Conservation (phyloP, 2,797 vertebrate species). For the Myotis daubentonii region DNA sequence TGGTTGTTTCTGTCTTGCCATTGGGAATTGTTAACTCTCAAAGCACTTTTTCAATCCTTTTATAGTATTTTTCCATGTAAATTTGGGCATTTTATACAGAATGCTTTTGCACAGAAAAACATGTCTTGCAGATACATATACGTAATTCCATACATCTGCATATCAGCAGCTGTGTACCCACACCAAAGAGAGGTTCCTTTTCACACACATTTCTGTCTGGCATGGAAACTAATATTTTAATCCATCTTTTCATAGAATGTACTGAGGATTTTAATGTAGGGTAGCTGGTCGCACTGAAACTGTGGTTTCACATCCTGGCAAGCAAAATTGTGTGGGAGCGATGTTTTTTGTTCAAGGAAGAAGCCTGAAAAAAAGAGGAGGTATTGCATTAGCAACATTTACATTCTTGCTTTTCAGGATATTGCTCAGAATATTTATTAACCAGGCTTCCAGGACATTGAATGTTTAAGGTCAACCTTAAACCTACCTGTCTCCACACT, state of each 20-base stretch:
- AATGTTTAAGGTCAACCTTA: not conserved
- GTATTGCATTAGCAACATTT: not conserved
- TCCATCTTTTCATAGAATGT: slow-evolving; percentile 65
- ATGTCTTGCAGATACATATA: not conserved
- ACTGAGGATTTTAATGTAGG: slow-evolving; percentile 28
- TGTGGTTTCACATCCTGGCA: not conserved
- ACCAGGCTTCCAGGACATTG: not conserved
- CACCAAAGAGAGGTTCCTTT: slow-evolving; percentile 48
- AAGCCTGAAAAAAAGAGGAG: not conserved
- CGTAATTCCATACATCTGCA: not conserved
- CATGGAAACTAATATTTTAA: slow-evolving; percentile 68
- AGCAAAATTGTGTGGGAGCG: slow-evolving; percentile 7
- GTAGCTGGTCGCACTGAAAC: slow-evolving; percentile 4
- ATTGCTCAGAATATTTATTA: not conserved
- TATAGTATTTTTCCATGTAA: not conserved
- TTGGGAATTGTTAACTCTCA: slow-evolving; percentile 31
- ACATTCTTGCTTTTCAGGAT: not conserved
- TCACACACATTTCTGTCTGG: slow-evolving; percentile 54
- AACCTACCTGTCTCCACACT: not conserved
- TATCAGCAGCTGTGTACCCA: slow-evolving; percentile 63
- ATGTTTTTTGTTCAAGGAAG: slow-evolving; percentile 37
- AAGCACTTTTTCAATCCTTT: slow-evolving; percentile 33
- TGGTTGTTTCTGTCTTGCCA: not conserved
- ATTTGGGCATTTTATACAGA: not conserved
- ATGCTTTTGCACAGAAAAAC: not conserved